Evolutionary conservation across 2,888 invertebrate species (phyloP).

Genomic region (Mythimna vitellina): DNA sequence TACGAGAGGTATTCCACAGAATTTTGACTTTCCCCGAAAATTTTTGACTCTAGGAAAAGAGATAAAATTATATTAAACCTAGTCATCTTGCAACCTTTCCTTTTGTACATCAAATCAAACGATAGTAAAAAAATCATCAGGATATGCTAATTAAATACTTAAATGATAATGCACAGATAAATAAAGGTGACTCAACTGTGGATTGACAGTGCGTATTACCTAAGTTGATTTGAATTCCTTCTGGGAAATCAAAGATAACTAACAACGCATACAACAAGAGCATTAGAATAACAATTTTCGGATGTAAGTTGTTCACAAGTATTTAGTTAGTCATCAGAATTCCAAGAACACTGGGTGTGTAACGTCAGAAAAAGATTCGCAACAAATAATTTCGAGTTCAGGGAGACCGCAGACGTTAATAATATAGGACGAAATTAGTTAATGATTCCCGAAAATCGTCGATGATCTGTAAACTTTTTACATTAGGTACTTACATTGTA

Average conservation of each 20-base stretch:
- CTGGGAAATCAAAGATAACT: conserved; percentile 73
- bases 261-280: conserved; percentile 41
- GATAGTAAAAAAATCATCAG: conserved; percentile 15
- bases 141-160: conserved; percentile 30
- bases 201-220: conserved; percentile 51
- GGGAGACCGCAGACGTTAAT: not conserved
- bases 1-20: too few species aligned
- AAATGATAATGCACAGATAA: conserved; percentile 47
- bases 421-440: not conserved
- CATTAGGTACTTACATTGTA: not conserved
- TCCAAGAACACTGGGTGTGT: conserved; percentile 62
- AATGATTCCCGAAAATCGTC: conserved; percentile 6
- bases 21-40: too few species aligned
- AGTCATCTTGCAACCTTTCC: too few species aligned
- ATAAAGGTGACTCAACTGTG: conserved; percentile 64
- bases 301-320: conserved; percentile 59
- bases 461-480: not conserved
- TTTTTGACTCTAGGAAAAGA: too few species aligned
- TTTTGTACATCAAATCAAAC: not conserved
- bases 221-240: conserved; percentile 61
- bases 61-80: not conserved
- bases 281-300: conserved; percentile 66
- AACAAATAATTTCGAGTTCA: conserved; percentile 12
- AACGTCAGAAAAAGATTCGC: conserved; percentile 12
- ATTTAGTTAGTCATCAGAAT: conserved; percentile 69